A percentile compares a stretch with the other conserved stretches of the same genome.
Evolutionary conservation across 2,797 vertebrate genomes (phyloP).

Genomic region (Vultur gryphus): DNA sequence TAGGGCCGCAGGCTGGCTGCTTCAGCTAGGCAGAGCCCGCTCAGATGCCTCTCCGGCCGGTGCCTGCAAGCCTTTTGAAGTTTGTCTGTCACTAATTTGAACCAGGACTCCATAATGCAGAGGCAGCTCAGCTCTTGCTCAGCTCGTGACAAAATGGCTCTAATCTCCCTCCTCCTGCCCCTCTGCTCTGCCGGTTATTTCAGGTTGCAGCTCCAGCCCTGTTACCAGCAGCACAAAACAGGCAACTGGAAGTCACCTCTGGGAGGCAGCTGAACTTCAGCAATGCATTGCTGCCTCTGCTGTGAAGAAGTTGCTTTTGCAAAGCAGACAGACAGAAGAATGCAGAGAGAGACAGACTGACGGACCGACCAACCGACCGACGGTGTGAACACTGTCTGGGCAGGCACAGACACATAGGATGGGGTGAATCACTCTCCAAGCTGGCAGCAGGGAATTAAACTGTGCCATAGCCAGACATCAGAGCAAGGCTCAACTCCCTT

Average conservation of each 20-base stretch:
- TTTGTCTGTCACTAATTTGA: neutral
- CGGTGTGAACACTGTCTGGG: fast-evolving
- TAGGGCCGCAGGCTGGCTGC: neutral
- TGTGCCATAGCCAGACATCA: neutral
- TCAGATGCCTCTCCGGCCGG: neutral
- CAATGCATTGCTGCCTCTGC: neutral
- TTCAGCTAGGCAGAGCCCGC: neutral
- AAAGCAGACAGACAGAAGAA: neutral
- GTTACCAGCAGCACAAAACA: neutral
- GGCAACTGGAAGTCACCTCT: slow-evolving; percentile 21
- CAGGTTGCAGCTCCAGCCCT: neutral
- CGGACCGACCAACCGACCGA: fast-evolving
- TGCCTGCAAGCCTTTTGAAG: neutral
- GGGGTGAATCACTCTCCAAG: neutral
- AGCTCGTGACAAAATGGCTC: neutral
- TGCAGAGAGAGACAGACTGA: neutral
- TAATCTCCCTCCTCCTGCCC: neutral
- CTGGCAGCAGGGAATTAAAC: neutral
- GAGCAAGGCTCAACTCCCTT: neutral
- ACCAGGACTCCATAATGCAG: neutral
- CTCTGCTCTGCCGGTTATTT: neutral
- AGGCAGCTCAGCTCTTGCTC: neutral
- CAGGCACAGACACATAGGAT: neutral
- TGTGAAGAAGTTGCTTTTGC: neutral
- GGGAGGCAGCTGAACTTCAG: slow-evolving; percentile 54